Percentiles rank a stretch among this genome's conserved stretches.
phyloP scores from a whole-genome alignment of 2,888 invertebrate species.

The Rotaria sp. region DNA sequence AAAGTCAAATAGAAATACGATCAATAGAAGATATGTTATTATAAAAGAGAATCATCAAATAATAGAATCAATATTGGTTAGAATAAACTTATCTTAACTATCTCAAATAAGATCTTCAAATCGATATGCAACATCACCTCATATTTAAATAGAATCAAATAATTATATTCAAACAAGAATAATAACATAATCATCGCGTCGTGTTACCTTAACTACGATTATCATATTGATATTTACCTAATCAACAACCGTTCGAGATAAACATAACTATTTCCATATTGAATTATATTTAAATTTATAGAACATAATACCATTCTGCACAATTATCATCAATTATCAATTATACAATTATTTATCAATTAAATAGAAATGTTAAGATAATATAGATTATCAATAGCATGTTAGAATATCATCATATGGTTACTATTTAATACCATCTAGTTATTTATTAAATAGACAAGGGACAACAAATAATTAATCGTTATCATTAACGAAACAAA shows the following conservation, averaged over 20 bases:
- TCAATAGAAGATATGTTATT: background rate
- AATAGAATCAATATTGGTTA: conserved; percentile 13
- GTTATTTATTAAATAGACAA: background rate
- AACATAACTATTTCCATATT: conserved; percentile 76
- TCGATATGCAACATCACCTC: background rate
- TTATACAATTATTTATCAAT: background rate
- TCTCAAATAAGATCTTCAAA: conserved; percentile 11
- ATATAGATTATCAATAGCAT: background rate
- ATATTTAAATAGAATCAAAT: background rate
- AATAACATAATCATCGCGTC: conserved; percentile 67
- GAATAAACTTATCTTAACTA: background rate
- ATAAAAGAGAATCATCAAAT: background rate
- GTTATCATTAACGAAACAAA: conserved; percentile 7
- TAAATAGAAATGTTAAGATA: background rate
- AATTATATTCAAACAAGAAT: background rate
- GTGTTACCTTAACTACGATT: conserved; percentile 84
- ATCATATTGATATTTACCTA: conserved; percentile 88
- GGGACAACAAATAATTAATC: conserved; percentile 5
- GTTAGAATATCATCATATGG: background rate
- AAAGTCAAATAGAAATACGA: background rate
- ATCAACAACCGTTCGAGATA: conserved; percentile 76
- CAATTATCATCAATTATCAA: conserved; percentile 55
- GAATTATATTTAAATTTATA: conserved; percentile 76
- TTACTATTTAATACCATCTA: conserved; percentile 19
- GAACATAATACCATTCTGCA: conserved; percentile 80